phyloP scores from a whole-genome alignment of 2,113 vertebrate genomes.

The Colinus virginianus region DNA sequence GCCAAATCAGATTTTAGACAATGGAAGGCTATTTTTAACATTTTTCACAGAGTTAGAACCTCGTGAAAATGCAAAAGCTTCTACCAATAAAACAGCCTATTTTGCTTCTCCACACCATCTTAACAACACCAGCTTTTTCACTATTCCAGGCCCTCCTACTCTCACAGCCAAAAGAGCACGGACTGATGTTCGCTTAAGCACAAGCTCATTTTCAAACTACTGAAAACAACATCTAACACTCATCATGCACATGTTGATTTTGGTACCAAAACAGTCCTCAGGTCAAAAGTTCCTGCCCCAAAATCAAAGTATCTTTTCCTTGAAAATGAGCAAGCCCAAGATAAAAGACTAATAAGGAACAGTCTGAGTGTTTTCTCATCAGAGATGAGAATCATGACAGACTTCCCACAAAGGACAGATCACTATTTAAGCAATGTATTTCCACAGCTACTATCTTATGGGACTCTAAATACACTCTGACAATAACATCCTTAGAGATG shows the following conservation, averaged over 20 bases:
- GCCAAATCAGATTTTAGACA: neutral
- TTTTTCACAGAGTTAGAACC: neutral
- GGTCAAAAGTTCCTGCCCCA: neutral
- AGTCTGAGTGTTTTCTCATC: neutral
- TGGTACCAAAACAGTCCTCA: neutral
- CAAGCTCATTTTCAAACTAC: neutral
- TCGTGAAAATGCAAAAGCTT: neutral
- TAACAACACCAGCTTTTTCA: neutral
- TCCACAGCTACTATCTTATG: neutral
- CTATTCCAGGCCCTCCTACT: neutral
- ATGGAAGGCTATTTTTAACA: neutral
- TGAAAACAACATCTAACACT: neutral
- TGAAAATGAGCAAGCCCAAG: accelerated
- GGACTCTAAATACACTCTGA: neutral
- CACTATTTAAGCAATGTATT: neutral
- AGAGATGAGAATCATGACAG: neutral
- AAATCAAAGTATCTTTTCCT: neutral
- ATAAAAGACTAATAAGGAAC: neutral
- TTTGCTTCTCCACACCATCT: neutral
- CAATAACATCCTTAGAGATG: neutral
- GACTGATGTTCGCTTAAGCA: neutral
- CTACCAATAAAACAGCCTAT: neutral
- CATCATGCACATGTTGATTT: neutral
- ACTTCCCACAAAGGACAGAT: neutral
- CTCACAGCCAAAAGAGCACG: neutral